These are phyloP conservation scores for Melinaea menophilus DNA, from an alignment of 2,888 invertebrate species.

Conservation along the genomic window DNA sequence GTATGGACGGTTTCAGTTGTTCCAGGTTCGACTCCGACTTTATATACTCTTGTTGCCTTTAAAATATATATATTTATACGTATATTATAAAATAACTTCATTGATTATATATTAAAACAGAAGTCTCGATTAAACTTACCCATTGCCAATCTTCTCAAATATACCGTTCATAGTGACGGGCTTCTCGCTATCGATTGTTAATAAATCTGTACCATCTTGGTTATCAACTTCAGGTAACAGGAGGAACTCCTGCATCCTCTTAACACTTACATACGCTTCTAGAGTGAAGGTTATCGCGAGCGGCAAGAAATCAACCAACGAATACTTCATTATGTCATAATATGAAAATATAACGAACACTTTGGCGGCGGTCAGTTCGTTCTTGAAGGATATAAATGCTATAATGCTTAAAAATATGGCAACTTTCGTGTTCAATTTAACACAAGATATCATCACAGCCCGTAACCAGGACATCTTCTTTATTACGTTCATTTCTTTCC, in stretches of 20 bases:
- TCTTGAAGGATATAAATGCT: conserved; percentile 80
- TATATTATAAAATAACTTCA: neutral
- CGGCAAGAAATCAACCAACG: conserved; percentile 89
- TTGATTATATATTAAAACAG: neutral
- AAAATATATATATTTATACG: conserved; percentile 15
- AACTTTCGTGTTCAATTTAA: conserved; percentile 87
- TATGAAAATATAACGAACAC: conserved; percentile 88
- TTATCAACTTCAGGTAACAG: conserved; percentile 62
- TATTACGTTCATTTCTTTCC: conserved; percentile 83
- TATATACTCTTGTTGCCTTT: conserved; percentile 65
- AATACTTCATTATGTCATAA: conserved; percentile 87
- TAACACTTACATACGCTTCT: conserved; percentile 86
- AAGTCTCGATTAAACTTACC: conserved; percentile 47
- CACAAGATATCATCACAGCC: conserved; percentile 83
- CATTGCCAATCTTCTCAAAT: conserved; percentile 69
- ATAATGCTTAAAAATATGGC: conserved; percentile 87
- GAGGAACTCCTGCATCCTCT: conserved; percentile 83
- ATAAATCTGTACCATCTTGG: conserved; percentile 57
- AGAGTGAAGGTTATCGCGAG: conserved; percentile 86
- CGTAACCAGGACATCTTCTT: conserved; percentile 82
- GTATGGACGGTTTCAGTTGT: conserved; percentile 46
- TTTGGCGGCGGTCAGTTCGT: conserved; percentile 84
- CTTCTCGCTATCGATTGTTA: conserved; percentile 53
- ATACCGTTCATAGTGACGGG: conserved; percentile 46
- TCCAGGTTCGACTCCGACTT: conserved; percentile 63